Evolutionary conservation across 2,888 invertebrate genomes (phyloP), one percentile per base, ranked within the genome.

Genomic region (Graphium colonna): DNA sequence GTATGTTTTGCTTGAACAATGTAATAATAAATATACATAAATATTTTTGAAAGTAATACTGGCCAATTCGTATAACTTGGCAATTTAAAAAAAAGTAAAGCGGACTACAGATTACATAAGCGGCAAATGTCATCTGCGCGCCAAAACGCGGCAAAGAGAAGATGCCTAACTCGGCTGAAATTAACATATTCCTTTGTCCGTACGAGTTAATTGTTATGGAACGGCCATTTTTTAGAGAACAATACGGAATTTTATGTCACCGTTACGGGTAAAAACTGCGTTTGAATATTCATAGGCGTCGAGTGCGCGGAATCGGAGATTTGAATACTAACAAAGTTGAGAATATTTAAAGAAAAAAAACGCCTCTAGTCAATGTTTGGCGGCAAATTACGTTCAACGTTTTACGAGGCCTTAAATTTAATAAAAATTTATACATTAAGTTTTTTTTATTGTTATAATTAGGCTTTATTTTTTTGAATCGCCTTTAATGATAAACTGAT

Each of bases 201-300:
- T 42, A 5, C 50, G 58, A 70, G 71, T 74, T 79, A 75, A 82
- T 79, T 82, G 77, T 81, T 78, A 71, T 75, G 77, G 78, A 76
- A 70, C 62, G 63, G 69, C 67, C 72, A 79, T 85, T 88, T 88
- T 86, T 83, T 79, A 76, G 62, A 60, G 66, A 71, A 83, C 82
- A 83, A 83, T 79, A 65, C 73, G 70, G n/a, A 77, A 78, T 82
- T 79, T 81, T 79, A 79, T 81, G 85, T 80, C 81, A 78, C 82
- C 76, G 82, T 79, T 80, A 79, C 80, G 77, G 69, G 65, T 84
- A 84, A 85, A 85, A 86, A 82, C 79, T 73, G 12, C 45, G 26
- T 60, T 75, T 86, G 77, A 82, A 85, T 84, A 84, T 83, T 69
- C 65, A 83, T 77, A 36, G 58, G 42, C 48, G 57, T 49, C 50